Evolutionary conservation across 1,140 invertebrate species (phyloP).

Genomic region (Drosophila tani): DNA sequence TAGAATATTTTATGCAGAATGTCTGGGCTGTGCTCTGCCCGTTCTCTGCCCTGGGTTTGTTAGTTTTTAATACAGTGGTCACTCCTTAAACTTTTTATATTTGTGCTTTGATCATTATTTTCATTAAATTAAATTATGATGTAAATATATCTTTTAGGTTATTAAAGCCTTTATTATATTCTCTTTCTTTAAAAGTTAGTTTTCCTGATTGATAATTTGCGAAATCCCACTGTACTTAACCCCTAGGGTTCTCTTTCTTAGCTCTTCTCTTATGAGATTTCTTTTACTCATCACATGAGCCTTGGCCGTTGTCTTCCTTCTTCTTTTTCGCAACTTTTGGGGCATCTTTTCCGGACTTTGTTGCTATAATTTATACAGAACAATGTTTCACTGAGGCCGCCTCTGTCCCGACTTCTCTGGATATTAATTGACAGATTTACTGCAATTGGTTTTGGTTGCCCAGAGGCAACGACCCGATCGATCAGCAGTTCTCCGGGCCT

Average conservation of each 20-base stretch:
- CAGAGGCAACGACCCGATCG: conserved; percentile 62
- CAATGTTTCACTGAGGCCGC: conserved; percentile 27
- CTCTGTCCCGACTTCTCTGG: conserved; percentile 46
- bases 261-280: neutral
- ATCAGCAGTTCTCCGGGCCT: conserved; percentile 6
- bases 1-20: conserved; percentile 15
- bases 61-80: conserved; percentile 1
- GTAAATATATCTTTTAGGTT: no score
- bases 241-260: neutral
- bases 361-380: conserved; percentile 31
- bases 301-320: conserved; percentile 5
- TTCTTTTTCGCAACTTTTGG: conserved; percentile 24
- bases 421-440: conserved; percentile 76
- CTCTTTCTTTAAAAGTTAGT: neutral
- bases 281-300: conserved; percentile 1
- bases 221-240: neutral
- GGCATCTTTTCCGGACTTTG: conserved; percentile 35
- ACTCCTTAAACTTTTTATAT: neutral
- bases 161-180: no score
- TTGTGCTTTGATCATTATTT: no score
- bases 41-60: neutral
- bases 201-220: neutral
- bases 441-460: conserved; percentile 62
- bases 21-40: neutral
- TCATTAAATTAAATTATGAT: no score